Evolutionary conservation across 1,140 invertebrate species (phyloP).

Genomic region (Ostrea denselamellosa): DNA sequence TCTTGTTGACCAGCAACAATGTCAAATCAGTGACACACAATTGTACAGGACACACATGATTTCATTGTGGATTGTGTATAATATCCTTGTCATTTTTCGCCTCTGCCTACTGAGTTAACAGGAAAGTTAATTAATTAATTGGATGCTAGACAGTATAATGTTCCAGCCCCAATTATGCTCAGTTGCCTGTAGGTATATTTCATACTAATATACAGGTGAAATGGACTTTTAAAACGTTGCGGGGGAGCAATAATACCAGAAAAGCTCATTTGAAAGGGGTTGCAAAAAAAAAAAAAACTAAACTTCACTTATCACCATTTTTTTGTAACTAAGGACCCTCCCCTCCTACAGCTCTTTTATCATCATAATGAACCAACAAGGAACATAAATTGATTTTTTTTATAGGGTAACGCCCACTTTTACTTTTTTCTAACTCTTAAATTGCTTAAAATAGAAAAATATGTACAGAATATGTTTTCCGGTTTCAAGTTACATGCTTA

Average conservation of each 20-base stretch:
- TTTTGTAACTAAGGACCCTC: not conserved
- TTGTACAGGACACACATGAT: too few relatives aligned
- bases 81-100: too few relatives aligned
- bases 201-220: not conserved
- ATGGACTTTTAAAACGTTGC: not conserved
- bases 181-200: not conserved
- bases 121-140: not conserved
- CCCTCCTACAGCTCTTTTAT: not conserved
- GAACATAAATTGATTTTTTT: not conserved
- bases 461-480: not conserved
- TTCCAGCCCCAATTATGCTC: not conserved
- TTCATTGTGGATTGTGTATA: too few relatives aligned
- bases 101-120: not conserved
- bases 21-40: too few relatives aligned
- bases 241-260: not conserved
- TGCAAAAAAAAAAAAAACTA: not conserved
- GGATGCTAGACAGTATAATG: not conserved
- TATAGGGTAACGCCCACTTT: constrained; percentile 7
- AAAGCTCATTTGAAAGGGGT: not conserved
- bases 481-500: not conserved
- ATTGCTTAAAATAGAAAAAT: not conserved
- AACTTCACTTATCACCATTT: not conserved
- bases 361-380: not conserved
- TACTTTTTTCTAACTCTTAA: not conserved
- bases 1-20: too few relatives aligned